phyloP scores from a whole-genome alignment of 2,888 invertebrate genomes.

The Ophion slaviceki region DNA sequence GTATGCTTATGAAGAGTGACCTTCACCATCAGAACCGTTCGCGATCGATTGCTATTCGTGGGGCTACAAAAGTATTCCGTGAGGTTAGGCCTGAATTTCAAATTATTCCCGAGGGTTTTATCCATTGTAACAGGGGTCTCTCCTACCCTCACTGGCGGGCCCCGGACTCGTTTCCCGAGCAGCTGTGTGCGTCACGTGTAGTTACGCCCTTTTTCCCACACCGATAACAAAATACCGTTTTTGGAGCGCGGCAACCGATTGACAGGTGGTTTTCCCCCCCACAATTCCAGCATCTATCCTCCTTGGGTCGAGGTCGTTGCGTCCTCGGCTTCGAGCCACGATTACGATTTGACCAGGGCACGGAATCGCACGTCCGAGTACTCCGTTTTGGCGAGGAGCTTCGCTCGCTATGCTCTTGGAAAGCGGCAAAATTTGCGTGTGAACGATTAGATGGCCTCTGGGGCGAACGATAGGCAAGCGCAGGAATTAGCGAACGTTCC shows the following conservation, averaged over 20 bases:
- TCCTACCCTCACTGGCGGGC: not conserved
- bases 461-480: slow-evolving; percentile 14
- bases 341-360: not conserved
- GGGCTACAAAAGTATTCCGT: slow-evolving; percentile 4
- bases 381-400: not conserved
- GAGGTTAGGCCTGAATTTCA: not conserved
- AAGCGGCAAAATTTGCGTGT: not conserved
- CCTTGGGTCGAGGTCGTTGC: not conserved
- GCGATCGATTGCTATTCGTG: not conserved
- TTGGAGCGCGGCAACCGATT: not conserved
- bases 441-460: not conserved
- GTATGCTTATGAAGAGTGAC: not conserved
- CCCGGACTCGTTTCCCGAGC: slow-evolving; percentile 29
- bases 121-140: not conserved
- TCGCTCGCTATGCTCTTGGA: not conserved
- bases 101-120: not conserved
- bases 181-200: not conserved
- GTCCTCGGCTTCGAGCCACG: not conserved
- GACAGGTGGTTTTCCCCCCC: not conserved
- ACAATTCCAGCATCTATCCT: slow-evolving; percentile 3
- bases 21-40: not conserved
- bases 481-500: slow-evolving; percentile 4
- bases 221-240: not conserved
- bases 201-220: slow-evolving; percentile 13
- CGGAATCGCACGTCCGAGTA: not conserved